Percentiles rank a stretch among this genome's conserved stretches.
phyloP scores from a whole-genome alignment of 2,113 vertebrate genomes.

The Gila orcuttii region DNA sequence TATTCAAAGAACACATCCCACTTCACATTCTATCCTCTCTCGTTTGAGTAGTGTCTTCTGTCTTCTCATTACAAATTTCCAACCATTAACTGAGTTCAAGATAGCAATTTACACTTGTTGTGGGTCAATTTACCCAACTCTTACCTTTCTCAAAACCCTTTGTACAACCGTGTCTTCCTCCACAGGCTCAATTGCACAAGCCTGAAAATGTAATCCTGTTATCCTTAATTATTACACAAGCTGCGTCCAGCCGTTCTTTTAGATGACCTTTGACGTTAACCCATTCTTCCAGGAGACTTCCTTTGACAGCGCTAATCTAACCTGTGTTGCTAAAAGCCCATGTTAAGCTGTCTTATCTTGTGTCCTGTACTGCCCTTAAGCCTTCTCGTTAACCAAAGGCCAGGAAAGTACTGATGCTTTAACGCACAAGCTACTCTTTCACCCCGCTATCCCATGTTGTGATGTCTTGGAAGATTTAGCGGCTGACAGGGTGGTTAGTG shows the following conservation, averaged over 20 bases:
- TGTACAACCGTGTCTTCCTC: not conserved
- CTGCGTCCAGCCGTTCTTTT: not conserved
- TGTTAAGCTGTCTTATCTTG: conserved; percentile 34
- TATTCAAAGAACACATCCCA: not conserved
- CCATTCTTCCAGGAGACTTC: conserved; percentile 23
- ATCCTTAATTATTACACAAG: not conserved
- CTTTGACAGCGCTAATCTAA: conserved; percentile 7
- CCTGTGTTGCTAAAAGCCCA: conserved; percentile 37
- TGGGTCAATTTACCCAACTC: not conserved
- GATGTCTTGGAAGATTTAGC: conserved; percentile 42
- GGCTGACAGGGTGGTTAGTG: conserved; percentile 34
- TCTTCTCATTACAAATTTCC: not conserved
- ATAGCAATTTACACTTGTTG: not conserved
- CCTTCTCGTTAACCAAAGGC: conserved; percentile 8
- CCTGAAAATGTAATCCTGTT: not conserved
- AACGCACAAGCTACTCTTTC: conserved; percentile 22
- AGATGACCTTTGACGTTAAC: not conserved
- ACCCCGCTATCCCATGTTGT: conserved; percentile 32
- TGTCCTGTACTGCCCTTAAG: conserved; percentile 29
- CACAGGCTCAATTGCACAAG: not conserved
- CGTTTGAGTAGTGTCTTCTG: not conserved
- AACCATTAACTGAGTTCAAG: not conserved
- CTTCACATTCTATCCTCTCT: not conserved
- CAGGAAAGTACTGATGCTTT: not conserved
- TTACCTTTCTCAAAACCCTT: conserved; percentile 21